Base-by-base conservation (phyloP, 2,888 invertebrate genomes). In the Orthosia gracilis region DNA sequence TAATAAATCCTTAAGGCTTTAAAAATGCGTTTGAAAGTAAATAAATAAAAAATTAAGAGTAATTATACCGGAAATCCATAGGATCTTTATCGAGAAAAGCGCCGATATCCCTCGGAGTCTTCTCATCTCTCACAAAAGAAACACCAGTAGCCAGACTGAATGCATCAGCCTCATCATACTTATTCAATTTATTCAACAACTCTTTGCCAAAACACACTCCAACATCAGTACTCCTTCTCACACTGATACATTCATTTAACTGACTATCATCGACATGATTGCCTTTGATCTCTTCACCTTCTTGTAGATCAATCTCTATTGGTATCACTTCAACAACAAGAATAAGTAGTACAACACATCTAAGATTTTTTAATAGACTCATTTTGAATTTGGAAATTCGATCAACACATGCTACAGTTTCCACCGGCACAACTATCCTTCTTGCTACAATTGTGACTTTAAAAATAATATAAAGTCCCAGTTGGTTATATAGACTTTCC, bases 71-170 rank as follows among this genome's bases (percentile, higher is more conserved):
- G 78, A 98, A 97, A 94, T 98, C 97, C 89, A 97, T 97, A 0
- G 98, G 98, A 94, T 98, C 98, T 79, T 97, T 97, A 87, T 98
- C 98, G 82, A 97, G 95, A 78, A 97, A 97, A 90, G 97, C 97
- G 66, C 97, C 96, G 75, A 97, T 95, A 76, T 98, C 97, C 68
- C 98, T 97, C 18, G 97, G 97, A 65, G 97, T 97, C 71, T 97
- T 97, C 45, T 97, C 97, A 88, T 97, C 97, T 87, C 97, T 97
- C 0, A 97, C 97, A 82, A 98, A 96, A 18, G 97, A 96, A 4
- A 98, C 94, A 18, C 97, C 98, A 50, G 96, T 97, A 0, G 97
- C 97, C 72, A 98, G 94, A 85, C 97, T 97, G 76, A 98, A 97
- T 26, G 97, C 97, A 12, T 98, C 97, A 1, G 96, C 94, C 86